These are phyloP conservation scores for Gisinianus flammeolus DNA, from an alignment of 2,888 invertebrate genomes.

Conservation along the genomic window DNA sequence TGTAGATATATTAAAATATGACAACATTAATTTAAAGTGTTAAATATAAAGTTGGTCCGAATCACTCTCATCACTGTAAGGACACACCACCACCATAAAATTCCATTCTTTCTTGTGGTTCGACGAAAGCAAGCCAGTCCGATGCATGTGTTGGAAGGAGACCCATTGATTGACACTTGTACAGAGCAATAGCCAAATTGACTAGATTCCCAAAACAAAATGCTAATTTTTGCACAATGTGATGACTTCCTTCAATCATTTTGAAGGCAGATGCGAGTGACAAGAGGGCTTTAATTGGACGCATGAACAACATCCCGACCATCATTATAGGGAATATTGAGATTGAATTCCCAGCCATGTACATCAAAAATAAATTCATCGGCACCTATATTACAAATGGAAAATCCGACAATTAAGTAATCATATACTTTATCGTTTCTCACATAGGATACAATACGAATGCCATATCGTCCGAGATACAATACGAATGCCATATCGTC, in stretches of 20 bases:
- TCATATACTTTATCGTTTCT: too few species aligned
- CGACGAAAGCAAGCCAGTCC: constrained; percentile 97
- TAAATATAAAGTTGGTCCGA: neutral
- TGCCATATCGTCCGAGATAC: too few species aligned
- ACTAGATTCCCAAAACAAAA: constrained; percentile 92
- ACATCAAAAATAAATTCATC: constrained; percentile 99
- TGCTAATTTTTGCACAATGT: constrained; percentile 87
- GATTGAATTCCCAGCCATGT: constrained; percentile 99
- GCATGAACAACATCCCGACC: constrained; percentile 98
- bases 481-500: too few species aligned
- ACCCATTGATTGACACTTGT: constrained; percentile 98
- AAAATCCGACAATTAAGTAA: too few species aligned
- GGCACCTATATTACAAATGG: too few species aligned
- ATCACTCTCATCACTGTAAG: constrained; percentile 64
- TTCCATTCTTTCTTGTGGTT: constrained; percentile 83
- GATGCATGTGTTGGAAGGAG: constrained; percentile 94
- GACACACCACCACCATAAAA: constrained; percentile 84
- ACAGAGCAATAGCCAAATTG: constrained; percentile 87
- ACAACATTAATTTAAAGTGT: too few species aligned
- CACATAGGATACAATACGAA: too few species aligned
- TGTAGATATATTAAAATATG: neutral
- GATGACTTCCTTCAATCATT: constrained; percentile 91
- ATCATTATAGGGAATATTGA: constrained; percentile 99
- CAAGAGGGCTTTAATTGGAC: constrained; percentile 89
- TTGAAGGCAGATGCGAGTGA: constrained; percentile 72